phyloP scores from a whole-genome alignment of 2,797 vertebrate species.

The Ibycter americanus region DNA sequence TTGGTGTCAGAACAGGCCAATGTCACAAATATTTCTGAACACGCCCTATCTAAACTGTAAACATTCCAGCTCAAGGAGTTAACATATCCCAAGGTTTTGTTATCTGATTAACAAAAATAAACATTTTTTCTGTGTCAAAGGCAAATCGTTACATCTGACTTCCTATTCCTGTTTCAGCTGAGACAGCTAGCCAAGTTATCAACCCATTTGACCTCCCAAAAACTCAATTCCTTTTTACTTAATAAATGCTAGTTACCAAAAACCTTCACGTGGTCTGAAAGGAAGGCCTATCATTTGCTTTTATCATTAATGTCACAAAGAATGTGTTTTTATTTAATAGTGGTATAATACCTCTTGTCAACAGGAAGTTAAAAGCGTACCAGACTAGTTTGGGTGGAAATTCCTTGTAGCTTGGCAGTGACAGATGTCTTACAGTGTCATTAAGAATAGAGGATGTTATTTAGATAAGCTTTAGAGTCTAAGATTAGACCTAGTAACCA shows the following conservation, averaged over 20 bases:
- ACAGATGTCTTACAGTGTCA: not conserved
- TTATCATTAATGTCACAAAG: not conserved
- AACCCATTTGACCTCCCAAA: not conserved
- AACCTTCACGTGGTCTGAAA: not conserved
- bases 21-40: not conserved
- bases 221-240: not conserved
- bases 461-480: conserved; percentile 16
- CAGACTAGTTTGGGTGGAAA: conserved; percentile 9
- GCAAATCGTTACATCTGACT: conserved; percentile 25
- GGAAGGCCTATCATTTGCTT: not conserved
- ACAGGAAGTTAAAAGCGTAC: conserved; percentile 9
- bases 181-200: not conserved
- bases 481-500: not conserved
- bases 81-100: conserved; percentile 6
- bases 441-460: not conserved
- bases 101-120: not conserved
- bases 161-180: conserved; percentile 26
- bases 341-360: not conserved
- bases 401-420: not conserved
- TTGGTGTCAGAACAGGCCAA: not conserved
- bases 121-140: conserved; percentile 14
- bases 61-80: not conserved
- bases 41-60: not conserved
- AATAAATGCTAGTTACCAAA: not conserved
- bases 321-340: not conserved